Evolutionary conservation across 2,888 invertebrate genomes (phyloP).

Genomic region (Baccha elongata): DNA sequence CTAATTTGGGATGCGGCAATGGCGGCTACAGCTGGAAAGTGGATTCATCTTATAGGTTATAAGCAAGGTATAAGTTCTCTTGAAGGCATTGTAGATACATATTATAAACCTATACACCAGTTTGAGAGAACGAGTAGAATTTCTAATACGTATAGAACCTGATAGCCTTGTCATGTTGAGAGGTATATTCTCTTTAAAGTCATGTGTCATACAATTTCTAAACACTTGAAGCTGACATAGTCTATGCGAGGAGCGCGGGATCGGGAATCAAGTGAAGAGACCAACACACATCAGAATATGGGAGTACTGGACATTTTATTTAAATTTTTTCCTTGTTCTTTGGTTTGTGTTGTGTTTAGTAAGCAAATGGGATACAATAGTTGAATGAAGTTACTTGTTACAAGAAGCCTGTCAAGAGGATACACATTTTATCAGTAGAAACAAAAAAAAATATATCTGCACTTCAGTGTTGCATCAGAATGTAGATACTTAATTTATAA

Average conservation of each 20-base stretch:
- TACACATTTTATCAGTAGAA: background rate
- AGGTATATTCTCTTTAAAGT: slow-evolving; percentile 39
- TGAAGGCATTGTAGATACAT: background rate
- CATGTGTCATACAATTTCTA: slow-evolving; percentile 64
- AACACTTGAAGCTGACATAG: slow-evolving; percentile 50
- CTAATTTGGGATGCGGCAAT: slow-evolving; percentile 54
- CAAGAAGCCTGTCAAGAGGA: slow-evolving; percentile 22
- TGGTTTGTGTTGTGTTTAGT: slow-evolving; percentile 26
- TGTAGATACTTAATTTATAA: background rate
- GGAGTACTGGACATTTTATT: slow-evolving; percentile 52
- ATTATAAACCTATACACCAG: background rate
- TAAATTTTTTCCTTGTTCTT: slow-evolving; percentile 50
- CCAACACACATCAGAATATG: background rate
- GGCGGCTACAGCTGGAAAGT: background rate
- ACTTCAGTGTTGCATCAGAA: background rate
- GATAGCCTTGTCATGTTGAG: slow-evolving; percentile 14
- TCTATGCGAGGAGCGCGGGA: background rate
- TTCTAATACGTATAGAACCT: slow-evolving; percentile 27
- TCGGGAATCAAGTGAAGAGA: background rate
- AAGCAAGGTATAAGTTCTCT: background rate
- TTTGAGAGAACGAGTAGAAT: slow-evolving; percentile 23
- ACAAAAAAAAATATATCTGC: background rate
- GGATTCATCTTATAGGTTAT: slow-evolving; percentile 2
- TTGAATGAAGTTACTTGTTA: slow-evolving; percentile 54
- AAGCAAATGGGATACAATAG: slow-evolving; percentile 53